Evolutionary conservation across 2,888 invertebrate genomes (phyloP), one percentile per base, ranked within the genome.

Genomic region (Tipula vernalis): DNA sequence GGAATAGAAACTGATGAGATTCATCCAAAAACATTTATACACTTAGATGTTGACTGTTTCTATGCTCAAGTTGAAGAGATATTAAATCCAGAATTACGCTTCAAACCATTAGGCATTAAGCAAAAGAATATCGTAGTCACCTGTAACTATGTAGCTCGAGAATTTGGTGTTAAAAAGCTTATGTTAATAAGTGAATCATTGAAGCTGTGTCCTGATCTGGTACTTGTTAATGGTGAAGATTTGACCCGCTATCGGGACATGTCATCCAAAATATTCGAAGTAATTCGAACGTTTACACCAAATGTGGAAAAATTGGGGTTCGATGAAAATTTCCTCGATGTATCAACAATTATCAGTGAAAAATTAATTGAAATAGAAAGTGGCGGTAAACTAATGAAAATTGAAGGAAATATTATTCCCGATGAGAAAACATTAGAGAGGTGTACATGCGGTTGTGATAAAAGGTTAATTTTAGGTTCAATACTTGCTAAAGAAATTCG

Each of bases 51-150:
- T 90, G 96, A 97, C 91, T 96, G 95, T 91, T 97, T 96, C 92
- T 97, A 96, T 92, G 96, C 96, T 87, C 96, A 97, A 93, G 96
- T 97, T 88, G 96, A 97, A 92, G 96, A 95, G 93, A 90, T 95
- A 87, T 94, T 94, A 88, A 94, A 95, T 90, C 96, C 96, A 3
- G 92, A 94, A 89, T 91, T 96, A 87, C 92, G 93, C 88, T 92
- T 92, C 87, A 93, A 94, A 89, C 96, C 96, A 41, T 91, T 97
- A 88, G 97, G 97, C 86, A 94, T 97, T 51, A 95, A 96, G 90
- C 97, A 97, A 91, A 97, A 97, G 90, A 95, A 95, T 91, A 93
- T 96, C 87, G 94, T 97, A 8, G 96, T 97, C 84, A 97, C 97
- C 8, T 95, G 96, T 89, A 97, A 97, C 91, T 97, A 97, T 90